Evolutionary conservation across 2,113 vertebrate species (phyloP).

Genomic region (Cathartes aura): DNA sequence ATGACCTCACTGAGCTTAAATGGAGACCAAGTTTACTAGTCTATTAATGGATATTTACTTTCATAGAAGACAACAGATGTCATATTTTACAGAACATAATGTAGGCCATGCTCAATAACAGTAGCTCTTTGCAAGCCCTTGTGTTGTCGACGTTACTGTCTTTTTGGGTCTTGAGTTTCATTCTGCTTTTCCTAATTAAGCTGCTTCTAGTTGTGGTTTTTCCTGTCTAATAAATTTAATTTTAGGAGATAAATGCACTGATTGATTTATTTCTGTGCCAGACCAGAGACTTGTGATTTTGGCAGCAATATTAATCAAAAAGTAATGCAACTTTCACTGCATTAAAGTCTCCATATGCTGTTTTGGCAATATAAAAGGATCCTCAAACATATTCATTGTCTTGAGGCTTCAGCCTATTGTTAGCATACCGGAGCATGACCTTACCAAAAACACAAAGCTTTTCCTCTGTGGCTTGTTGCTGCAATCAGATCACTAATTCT

Average conservation of each 20-base stretch:
- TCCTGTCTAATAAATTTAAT: constrained; percentile 14
- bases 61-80: not conserved
- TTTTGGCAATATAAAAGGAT: not conserved
- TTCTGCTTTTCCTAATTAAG: constrained; percentile 9
- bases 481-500: not conserved
- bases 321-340: not conserved
- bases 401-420: not conserved
- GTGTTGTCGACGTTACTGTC: not conserved
- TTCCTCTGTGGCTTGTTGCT: not conserved
- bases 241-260: not conserved
- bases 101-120: not conserved
- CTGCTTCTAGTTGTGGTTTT: not conserved
- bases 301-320: constrained; percentile 7
- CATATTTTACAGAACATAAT: not conserved
- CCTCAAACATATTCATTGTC: not conserved
- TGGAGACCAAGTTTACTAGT: not conserved
- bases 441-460: not conserved
- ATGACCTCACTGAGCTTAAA: not conserved
- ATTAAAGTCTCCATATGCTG: not conserved
- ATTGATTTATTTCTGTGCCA: not conserved
- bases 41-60: constrained; percentile 15
- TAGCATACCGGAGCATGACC: not conserved
- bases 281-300: not conserved
- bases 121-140: not conserved
- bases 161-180: not conserved